phyloP scores from a whole-genome alignment of 1,140 invertebrate genomes.

The Drosophila azteca region DNA sequence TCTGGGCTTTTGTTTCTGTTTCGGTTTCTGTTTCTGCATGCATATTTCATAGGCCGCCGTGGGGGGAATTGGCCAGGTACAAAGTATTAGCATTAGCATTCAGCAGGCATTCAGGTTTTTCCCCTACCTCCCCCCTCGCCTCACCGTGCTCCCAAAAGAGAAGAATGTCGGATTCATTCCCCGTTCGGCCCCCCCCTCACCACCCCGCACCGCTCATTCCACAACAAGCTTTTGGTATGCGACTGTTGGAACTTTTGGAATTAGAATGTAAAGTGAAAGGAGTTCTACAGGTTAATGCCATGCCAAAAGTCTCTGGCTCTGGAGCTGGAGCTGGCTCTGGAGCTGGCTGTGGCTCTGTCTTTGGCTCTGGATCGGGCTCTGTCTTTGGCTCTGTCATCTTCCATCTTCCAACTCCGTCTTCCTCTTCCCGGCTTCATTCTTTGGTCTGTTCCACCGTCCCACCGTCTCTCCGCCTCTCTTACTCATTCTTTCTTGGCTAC shows the following conservation, averaged over 20 bases:
- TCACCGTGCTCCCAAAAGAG: slow-evolving; percentile 18
- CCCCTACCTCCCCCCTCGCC: background rate
- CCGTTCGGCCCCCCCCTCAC: too few species aligned
- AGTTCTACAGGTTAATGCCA: slow-evolving; percentile 77
- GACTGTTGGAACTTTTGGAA: slow-evolving; percentile 78
- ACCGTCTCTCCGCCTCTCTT: slow-evolving; percentile 17
- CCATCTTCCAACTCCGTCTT: background rate
- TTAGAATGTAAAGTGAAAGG: slow-evolving; percentile 81
- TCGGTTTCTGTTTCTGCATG: slow-evolving; percentile 12
- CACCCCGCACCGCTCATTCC: background rate
- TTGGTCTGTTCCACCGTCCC: background rate
- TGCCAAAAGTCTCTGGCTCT: slow-evolving; percentile 41
- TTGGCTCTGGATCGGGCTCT: slow-evolving; percentile 5
- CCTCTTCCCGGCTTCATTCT: slow-evolving; percentile 9
- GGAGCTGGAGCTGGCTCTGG: slow-evolving; percentile 11
- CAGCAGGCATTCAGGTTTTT: slow-evolving; percentile 73
- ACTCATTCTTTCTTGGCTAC: slow-evolving; percentile 12
- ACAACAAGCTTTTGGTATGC: slow-evolving; percentile 60
- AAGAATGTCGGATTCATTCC: slow-evolving; percentile 50
- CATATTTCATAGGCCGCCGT: slow-evolving; percentile 53
- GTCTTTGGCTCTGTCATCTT: background rate
- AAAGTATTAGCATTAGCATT: slow-evolving; percentile 65
- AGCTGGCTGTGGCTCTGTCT: background rate
- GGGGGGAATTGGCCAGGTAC: slow-evolving; percentile 38
- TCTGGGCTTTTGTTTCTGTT: slow-evolving; percentile 2